Evolutionary conservation across 2,888 invertebrate species (phyloP), one percentile per base, ranked within the genome.

Genomic region (Noctua fimbriata): DNA sequence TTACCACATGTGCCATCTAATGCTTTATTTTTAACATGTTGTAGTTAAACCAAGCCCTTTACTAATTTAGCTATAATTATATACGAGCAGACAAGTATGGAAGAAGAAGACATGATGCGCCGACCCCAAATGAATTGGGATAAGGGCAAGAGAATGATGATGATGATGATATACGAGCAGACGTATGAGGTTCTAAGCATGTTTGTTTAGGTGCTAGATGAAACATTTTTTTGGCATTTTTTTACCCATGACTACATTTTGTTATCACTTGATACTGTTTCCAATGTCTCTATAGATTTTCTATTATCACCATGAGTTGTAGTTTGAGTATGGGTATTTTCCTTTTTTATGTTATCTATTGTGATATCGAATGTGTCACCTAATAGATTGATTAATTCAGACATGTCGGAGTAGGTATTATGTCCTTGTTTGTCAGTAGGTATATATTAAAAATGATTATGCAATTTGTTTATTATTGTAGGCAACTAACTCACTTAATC

Each of bases 341-440:
- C 32, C 12, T 12, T 63, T 75, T 63, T 70, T 71, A 6, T 79
- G 32, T 47, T 55, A 65, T 44, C 79, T 79, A 18, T 47, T 10
- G 41, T 47, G n/a, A 32, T 58, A 58, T 73, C 16, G 65, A 16
- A 75, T 58, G 41, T 52, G 44, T 71, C 79, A 78, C 65, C 65
- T 21, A 65, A 65, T 36, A 65, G 32, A 65, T 36, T 65, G 65
- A 36, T 36, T 65, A 21, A 36, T 36, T 63, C 36, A 36, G 65
- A 21, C 65, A 36, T 65, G 65, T 36, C 10, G 21, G 10, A 36
- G 0, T 21, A 63, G 2, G 32, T 65, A 21, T 36, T 10, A 36
- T 36, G 21, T 36, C 21, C 1, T 12, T 63, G 1, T 63, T 60
- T 28, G 28, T 16, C 28, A 7, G 60, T 60, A 28, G 28, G 28